Evolutionary conservation across 2,797 vertebrate species (phyloP).

Genomic region (Schizopygopsis malacanthus): DNA sequence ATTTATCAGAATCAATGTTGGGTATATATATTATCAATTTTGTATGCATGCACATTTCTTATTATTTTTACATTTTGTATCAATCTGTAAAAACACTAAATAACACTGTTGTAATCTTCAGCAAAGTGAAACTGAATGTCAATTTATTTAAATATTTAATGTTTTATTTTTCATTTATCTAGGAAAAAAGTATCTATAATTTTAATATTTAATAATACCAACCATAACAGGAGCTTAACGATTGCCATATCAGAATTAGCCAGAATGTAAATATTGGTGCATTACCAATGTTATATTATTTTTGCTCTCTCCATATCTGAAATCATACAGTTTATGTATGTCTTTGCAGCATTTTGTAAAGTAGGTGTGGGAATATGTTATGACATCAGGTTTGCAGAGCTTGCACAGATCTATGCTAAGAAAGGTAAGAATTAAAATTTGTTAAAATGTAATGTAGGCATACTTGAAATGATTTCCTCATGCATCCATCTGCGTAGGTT

Average conservation of each 20-base stretch:
- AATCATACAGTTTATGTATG: neutral
- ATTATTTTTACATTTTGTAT: neutral
- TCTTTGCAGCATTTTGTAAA: conserved; percentile 89
- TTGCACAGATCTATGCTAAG: conserved; percentile 91
- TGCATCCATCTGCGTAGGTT: conserved; percentile 75
- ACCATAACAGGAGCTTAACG: neutral
- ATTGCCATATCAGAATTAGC: neutral
- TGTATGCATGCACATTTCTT: neutral
- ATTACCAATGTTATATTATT: neutral
- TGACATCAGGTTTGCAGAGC: conserved; percentile 94
- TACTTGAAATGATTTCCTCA: neutral
- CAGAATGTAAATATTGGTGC: neutral
- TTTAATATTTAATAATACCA: neutral
- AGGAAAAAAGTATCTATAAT: neutral
- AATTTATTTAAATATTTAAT: neutral
- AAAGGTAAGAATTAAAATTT: conserved; percentile 79
- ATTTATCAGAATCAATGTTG: neutral
- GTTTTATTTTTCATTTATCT: neutral
- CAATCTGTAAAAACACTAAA: neutral
- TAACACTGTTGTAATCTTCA: neutral
- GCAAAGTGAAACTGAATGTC: neutral
- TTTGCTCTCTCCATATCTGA: neutral
- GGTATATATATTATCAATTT: neutral
- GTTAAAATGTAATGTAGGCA: neutral
- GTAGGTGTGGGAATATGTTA: conserved; percentile 99